Base-by-base conservation (phyloP, 2,113 vertebrate species). In the Sminthopsis crassicaudata region DNA sequence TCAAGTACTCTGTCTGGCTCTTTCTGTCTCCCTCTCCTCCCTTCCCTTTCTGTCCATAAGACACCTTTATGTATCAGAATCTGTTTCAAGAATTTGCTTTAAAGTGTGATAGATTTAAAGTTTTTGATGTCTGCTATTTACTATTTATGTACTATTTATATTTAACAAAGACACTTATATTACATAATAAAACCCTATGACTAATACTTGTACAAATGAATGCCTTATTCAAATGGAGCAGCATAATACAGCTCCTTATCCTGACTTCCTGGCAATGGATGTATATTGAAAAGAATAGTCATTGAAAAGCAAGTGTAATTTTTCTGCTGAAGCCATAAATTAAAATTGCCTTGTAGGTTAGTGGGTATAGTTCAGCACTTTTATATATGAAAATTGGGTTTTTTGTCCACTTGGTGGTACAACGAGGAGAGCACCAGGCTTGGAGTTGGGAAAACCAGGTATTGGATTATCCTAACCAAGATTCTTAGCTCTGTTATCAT, bases 71-170 rank as follows among this genome's bases (percentile, higher is more conserved):
- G 16, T 51, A 51, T 46, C n/a, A 94, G 52, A 92, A 4, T 94
- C 23, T 89, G 4, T 54, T 95, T 67, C 51, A 53, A 46, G 0
- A 2, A 51, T 0, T 93, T 94, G 0, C 42, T 48, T 42, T 60
- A 92, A 91, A 97, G 50, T 90, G n/a, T 84, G 19, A 42, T 10
- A 60, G 27, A 92, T 48, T 91, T 57, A 55, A 95, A 90, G 52
- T 93, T 93, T 90, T 55, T 48, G 11, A 2, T 55, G 90, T 89
- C 46, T 54, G 88, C 93, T 23, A 76, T 54, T 92, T 90, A 88
- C 50, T 51, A 51, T 51, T 51, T 51, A 51, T 51, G 8, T 51
- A 51, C 10, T 51, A 51, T 91, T 92, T 93, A 53, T 42, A 91
- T 91, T 60, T 93, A 84, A 91, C 36, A 92, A 84, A 89, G 24